These are phyloP conservation scores for Drosophila suzukii DNA, from an alignment of 1,140 invertebrate genomes.

Conservation along the genomic window DNA sequence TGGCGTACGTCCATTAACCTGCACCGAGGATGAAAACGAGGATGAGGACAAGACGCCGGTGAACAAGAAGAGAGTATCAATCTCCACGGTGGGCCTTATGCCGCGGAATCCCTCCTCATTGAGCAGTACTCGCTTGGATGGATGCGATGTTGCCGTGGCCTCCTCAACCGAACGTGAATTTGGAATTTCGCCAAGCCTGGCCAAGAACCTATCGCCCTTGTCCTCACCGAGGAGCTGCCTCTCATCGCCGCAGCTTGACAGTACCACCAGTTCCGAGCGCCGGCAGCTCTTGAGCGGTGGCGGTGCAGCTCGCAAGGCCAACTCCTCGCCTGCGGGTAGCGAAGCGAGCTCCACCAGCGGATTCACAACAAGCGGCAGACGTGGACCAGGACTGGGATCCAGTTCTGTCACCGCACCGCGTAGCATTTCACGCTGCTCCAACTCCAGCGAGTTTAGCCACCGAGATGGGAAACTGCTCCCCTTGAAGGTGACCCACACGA, in stretches of 20 bases:
- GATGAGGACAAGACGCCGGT: conserved; percentile 63
- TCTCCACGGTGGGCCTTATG: conserved; percentile 4
- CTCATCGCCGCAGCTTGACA: conserved; percentile 69
- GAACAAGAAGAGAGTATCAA: conserved; percentile 45
- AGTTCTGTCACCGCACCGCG: conserved; percentile 29
- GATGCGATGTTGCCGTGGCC: conserved; percentile 51
- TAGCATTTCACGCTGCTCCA: conserved; percentile 75
- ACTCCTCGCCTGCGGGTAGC: conserved; percentile 71
- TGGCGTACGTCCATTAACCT: conserved; percentile 52
- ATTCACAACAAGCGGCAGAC: conserved; percentile 17
- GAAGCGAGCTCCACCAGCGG: conserved; percentile 62
- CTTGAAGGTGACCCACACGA: conserved; percentile 74
- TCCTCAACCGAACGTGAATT: conserved; percentile 65
- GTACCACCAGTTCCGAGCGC: conserved; percentile 64
- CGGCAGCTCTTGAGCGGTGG: conserved; percentile 17
- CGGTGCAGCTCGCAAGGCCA: conserved; percentile 25
- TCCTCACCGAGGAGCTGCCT: conserved; percentile 72
- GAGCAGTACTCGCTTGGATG: conserved; percentile 67
- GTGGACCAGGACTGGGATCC: conserved; percentile 9
- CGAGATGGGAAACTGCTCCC: conserved; percentile 76
- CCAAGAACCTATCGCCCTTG: conserved; percentile 57
- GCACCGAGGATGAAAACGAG: conserved; percentile 58
- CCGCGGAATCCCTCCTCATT: conserved; percentile 46
- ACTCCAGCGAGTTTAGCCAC: conserved; percentile 83
- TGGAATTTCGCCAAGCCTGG: conserved; percentile 65